Evolutionary conservation across 2,888 invertebrate species (phyloP).

Genomic region (Iphiclides podalirius): DNA sequence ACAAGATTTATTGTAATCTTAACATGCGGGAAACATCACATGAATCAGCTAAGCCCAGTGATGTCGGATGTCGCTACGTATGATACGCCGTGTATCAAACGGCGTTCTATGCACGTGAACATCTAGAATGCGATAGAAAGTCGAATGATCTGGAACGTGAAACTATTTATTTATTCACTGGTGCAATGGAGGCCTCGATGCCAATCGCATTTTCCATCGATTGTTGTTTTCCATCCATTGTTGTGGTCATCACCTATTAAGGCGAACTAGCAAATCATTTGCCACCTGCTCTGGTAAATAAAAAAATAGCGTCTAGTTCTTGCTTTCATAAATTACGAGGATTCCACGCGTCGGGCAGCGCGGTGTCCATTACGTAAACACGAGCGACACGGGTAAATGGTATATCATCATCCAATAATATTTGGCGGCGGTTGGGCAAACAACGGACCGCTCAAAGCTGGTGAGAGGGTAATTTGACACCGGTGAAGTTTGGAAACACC

Average conservation of each 20-base stretch:
- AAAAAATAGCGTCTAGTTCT: too few species aligned
- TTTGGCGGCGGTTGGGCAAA: slow-evolving; percentile 41
- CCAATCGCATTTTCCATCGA: too few species aligned
- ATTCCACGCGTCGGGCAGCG: slow-evolving; percentile 18
- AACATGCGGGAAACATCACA: slow-evolving; percentile 8
- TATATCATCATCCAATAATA: slow-evolving; percentile 66
- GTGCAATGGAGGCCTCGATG: too few species aligned
- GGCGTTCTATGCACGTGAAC: too few species aligned
- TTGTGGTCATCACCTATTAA: too few species aligned
- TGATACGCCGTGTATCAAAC: not conserved
- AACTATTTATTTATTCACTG: too few species aligned
- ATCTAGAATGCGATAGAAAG: too few species aligned
- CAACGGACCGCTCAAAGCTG: slow-evolving; percentile 3
- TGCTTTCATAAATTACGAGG: too few species aligned
- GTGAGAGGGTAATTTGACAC: not conserved
- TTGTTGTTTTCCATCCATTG: too few species aligned
- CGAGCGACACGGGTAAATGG: slow-evolving; percentile 50
- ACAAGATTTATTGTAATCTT: slow-evolving; percentile 16
- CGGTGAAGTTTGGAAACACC: not conserved
- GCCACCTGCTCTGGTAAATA: too few species aligned
- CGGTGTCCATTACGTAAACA: slow-evolving; percentile 39
- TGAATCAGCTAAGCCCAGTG: slow-evolving; percentile 16
- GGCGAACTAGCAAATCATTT: too few species aligned
- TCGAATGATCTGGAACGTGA: too few species aligned
- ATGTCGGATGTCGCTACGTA: slow-evolving; percentile 1